Evolutionary conservation across 1,140 invertebrate species (phyloP), one percentile per base, ranked within the genome.

Genomic region (Ceratosolen fusciceps): DNA sequence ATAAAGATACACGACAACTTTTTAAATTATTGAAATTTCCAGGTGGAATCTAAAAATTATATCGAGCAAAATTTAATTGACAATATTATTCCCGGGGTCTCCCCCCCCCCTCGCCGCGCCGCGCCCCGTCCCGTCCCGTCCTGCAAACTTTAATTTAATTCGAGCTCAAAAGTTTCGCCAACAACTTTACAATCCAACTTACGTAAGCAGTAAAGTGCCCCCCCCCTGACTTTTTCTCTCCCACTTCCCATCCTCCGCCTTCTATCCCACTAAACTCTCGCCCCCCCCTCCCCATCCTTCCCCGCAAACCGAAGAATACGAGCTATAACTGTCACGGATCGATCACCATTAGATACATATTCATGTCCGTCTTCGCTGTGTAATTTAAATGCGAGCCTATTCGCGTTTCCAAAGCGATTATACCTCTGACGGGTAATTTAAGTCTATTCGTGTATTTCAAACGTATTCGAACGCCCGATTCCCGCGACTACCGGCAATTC

Each of bases 371-470:
- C n/a, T 67, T 54, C 2, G 16, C 52, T 2, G 21, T 47, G 58
- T 62, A 58, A 56, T 77, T 71, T 26, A 49, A 71, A 78, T 72
- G 56, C 29, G 21, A n/a, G 68, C 31, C 39, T 52, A 72, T 78
- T 26, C 29, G 16, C 58, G 65, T 79, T 62, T 52, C 67, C 56
- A 14, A 58, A 73, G 47, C 60, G 58, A 79, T 73, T 79, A 79
- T 79, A 73, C 73, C 58, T 79, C 67, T 67, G 21, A 65, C 21
- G 34, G 19, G 37, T 39, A 56, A 79, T 16, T 47, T 43, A 54
- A 68, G 68, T 67, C 72, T 56, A n/a, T n/a, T 68, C 31, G 58
- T 68, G 62, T n/a, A 7, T 56, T 74, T 56, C 7, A 67, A 79
- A 68, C 31, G 47, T 34, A 14, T 56, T 74, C 47, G 49, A 34